phyloP scores from a whole-genome alignment of 2,888 invertebrate species.

The Drosophila tripunctata region DNA sequence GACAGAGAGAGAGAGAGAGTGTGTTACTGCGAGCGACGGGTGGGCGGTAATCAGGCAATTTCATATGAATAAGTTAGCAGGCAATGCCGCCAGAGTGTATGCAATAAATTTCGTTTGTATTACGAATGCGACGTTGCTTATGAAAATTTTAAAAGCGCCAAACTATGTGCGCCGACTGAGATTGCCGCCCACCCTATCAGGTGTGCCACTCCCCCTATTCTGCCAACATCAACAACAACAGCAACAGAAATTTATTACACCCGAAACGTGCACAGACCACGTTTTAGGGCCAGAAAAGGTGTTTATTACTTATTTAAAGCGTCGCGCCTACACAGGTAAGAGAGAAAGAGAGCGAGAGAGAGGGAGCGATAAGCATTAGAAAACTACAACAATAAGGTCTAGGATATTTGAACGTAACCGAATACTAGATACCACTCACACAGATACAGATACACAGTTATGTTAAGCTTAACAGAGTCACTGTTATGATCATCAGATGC shows the following conservation, averaged over 20 bases:
- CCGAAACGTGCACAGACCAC: constrained; percentile 38
- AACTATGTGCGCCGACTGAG: constrained; percentile 69
- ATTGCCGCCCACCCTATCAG: constrained; percentile 36
- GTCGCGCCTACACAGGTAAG: constrained; percentile 27
- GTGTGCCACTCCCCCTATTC: neutral
- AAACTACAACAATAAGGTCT: neutral
- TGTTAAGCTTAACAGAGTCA: neutral
- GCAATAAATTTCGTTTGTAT: constrained; percentile 74
- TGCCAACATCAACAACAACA: constrained; percentile 8
- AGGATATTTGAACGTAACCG: neutral
- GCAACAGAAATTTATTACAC: constrained; percentile 63
- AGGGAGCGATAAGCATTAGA: neutral
- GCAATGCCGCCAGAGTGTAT: constrained; percentile 67
- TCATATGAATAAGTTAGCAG: constrained; percentile 77
- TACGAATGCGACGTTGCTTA: constrained; percentile 67
- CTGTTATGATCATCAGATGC: neutral
- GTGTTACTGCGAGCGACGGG: constrained; percentile 15
- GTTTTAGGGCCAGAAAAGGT: constrained; percentile 44
- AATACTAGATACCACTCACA: constrained; percentile 4
- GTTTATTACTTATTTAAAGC: constrained; percentile 76
- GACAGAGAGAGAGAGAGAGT: constrained; percentile 1
- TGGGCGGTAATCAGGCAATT: constrained; percentile 75
- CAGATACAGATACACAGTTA: neutral
- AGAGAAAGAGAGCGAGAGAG: neutral
- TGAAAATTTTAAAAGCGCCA: constrained; percentile 75